Percentiles rank a stretch among this genome's conserved stretches.
Evolutionary conservation across 2,797 vertebrate species (phyloP).

Genomic region (Schizopygopsis malacanthus): DNA sequence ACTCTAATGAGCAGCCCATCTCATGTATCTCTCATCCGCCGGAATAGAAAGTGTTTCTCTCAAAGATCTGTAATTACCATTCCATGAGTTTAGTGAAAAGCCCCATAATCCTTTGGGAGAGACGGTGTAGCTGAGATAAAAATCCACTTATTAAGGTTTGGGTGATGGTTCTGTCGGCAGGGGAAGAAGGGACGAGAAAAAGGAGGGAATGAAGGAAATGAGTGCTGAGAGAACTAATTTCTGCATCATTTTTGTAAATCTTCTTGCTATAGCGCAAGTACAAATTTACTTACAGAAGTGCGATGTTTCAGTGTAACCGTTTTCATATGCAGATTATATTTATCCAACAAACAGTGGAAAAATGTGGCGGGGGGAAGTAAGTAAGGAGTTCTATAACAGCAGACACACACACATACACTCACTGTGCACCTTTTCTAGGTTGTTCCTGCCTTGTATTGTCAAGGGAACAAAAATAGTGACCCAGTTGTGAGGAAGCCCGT

Average conservation of each 20-base stretch:
- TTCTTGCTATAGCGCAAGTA: background rate
- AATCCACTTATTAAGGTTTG: conserved; percentile 76
- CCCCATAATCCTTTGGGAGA: conserved; percentile 71
- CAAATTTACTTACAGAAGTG: background rate
- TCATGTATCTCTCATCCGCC: conserved; percentile 50
- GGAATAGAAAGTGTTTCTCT: conserved; percentile 61
- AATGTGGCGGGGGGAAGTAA: background rate
- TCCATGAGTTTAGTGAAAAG: conserved; percentile 61
- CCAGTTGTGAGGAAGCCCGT: conserved; percentile 77
- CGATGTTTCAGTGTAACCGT: background rate
- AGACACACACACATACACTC: conserved; percentile 14
- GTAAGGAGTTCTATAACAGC: conserved; percentile 63
- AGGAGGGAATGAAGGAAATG: conserved; percentile 51
- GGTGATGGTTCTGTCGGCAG: conserved; percentile 44
- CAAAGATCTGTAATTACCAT: conserved; percentile 69
- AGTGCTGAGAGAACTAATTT: conserved; percentile 42
- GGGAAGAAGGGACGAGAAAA: conserved; percentile 57
- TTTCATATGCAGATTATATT: conserved; percentile 39
- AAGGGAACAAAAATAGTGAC: conserved; percentile 74
- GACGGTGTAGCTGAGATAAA: conserved; percentile 71
- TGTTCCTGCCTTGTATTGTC: conserved; percentile 65
- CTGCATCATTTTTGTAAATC: conserved; percentile 16
- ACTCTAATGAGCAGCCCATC: conserved; percentile 56
- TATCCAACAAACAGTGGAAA: conserved; percentile 52
- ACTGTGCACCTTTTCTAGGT: conserved; percentile 56